Percentiles rank a stretch among this genome's conserved stretches.
phyloP scores from a whole-genome alignment of 2,888 invertebrate species.

The Sinotaia quadrata region DNA sequence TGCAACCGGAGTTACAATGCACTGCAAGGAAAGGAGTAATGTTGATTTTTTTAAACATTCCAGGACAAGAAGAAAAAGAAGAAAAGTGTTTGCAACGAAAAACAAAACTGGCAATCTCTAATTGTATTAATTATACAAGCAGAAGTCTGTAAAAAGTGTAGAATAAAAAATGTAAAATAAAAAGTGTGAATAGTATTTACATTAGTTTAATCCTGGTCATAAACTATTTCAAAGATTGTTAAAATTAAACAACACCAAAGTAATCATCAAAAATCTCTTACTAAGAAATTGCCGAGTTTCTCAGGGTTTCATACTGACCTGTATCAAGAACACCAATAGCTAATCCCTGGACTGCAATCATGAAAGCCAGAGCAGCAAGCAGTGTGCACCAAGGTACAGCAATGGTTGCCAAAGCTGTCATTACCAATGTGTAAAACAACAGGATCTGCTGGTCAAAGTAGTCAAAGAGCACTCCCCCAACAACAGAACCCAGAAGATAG shows the following conservation, averaged over 20 bases:
- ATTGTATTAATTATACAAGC: no score
- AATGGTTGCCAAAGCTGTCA: conserved; percentile 70
- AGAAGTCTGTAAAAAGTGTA: no score
- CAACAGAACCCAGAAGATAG: conserved; percentile 71
- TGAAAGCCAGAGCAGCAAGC: conserved; percentile 62
- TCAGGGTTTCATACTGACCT: conserved; percentile 45
- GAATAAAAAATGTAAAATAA: no score
- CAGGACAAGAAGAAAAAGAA: no score
- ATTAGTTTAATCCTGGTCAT: not conserved
- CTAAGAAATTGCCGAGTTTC: not conserved
- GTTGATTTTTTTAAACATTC: no score
- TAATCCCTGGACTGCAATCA: conserved; percentile 70
- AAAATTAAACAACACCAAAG: not conserved
- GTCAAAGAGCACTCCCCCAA: conserved; percentile 70
- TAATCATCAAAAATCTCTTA: not conserved
- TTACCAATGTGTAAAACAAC: conserved; percentile 69
- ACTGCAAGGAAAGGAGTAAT: no score
- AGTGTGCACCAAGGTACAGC: conserved; percentile 71
- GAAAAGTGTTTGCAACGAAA: no score
- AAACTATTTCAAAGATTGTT: not conserved
- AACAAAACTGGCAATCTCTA: no score
- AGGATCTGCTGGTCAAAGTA: conserved; percentile 70
- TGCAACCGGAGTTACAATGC: no score
- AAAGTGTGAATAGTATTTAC: no score
- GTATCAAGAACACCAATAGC: conserved; percentile 72